Evolutionary conservation across 2,797 vertebrate species (phyloP).

Genomic region (Pangasius mekongensis): DNA sequence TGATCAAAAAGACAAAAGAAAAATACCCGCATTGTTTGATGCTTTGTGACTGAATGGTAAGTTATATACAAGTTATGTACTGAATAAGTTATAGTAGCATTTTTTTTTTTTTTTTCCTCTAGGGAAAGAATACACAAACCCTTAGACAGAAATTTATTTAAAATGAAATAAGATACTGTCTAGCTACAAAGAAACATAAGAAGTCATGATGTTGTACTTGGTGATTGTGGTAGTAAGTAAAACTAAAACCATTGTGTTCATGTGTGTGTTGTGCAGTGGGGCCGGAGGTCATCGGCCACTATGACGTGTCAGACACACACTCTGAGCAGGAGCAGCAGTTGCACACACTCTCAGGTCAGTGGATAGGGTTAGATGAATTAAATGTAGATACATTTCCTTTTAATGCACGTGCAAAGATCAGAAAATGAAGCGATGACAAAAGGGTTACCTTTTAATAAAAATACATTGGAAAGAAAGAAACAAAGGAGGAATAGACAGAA

Average conservation of each 20-base stretch:
- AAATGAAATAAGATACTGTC: background rate
- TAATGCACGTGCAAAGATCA: background rate
- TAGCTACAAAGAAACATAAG: background rate
- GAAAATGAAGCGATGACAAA: background rate
- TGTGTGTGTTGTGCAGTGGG: constrained; percentile 83
- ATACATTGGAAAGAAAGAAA: background rate
- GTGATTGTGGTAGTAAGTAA: background rate
- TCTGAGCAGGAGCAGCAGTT: constrained; percentile 89
- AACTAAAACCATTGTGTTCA: constrained; percentile 21
- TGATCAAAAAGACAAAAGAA: background rate
- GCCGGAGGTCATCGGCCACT: constrained; percentile 92
- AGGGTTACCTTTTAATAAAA: background rate
- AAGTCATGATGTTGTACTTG: background rate
- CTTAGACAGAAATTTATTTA: background rate
- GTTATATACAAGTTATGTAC: background rate
- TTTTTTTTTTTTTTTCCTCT: background rate
- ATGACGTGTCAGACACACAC: constrained; percentile 97
- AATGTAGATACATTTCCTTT: background rate
- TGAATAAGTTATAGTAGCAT: background rate
- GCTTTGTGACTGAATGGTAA: background rate
- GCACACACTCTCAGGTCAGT: constrained; percentile 87
- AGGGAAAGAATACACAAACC: background rate
- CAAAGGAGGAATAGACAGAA: background rate
- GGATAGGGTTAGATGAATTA: constrained; percentile 62
- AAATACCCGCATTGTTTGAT: background rate